Conservation (phyloP, 2,888 invertebrate species). For the Metacarcinus magister region DNA sequence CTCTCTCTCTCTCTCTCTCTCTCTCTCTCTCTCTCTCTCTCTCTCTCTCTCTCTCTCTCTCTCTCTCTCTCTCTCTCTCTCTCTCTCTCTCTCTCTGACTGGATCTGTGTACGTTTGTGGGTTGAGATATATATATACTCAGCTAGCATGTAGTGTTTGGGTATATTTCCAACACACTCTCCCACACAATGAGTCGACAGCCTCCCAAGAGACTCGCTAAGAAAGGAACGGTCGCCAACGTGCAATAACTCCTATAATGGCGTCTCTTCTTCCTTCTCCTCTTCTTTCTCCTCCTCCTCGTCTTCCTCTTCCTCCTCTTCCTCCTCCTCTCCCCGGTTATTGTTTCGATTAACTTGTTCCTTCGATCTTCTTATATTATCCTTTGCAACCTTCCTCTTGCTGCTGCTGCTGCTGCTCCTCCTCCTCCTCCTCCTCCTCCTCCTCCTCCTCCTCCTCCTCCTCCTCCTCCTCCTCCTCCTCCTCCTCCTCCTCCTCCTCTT, state of each 20-base stretch:
- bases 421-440: too few species aligned
- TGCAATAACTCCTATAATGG: background rate
- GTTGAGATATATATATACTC: background rate
- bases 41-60: constrained; percentile 55
- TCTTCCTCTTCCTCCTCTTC: background rate
- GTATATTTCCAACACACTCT: background rate
- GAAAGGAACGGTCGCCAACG: background rate
- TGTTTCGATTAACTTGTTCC: too few species aligned
- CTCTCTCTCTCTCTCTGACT: too few species aligned
- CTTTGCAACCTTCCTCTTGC: too few species aligned
- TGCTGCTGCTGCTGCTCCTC: too few species aligned
- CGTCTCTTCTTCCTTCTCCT: background rate
- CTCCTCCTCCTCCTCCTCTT: background rate
- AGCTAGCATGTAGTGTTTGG: background rate
- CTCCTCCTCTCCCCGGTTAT: background rate
- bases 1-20: constrained; percentile 41
- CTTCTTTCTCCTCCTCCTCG: background rate
- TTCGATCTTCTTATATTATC: too few species aligned
- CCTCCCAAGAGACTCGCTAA: background rate
- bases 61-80: background rate
- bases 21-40: constrained; percentile 48
- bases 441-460: too few species aligned
- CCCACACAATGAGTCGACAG: background rate
- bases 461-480: background rate
- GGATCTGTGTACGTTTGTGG: too few species aligned